These are phyloP conservation scores for Hylaeus volcanicus DNA, from an alignment of 1,140 invertebrate genomes.

Conservation along the genomic window DNA sequence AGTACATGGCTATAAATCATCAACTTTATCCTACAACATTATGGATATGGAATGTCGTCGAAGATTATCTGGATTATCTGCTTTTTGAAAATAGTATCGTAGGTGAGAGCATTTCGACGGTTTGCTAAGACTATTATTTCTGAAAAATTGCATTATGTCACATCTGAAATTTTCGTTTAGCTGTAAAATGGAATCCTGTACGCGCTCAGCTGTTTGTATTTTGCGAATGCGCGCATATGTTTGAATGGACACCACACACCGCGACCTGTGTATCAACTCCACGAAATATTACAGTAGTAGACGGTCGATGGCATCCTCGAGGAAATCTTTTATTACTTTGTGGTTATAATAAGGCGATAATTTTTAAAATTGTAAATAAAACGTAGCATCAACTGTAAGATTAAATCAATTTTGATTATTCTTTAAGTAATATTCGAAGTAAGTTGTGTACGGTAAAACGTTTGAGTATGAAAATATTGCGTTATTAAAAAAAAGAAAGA, in stretches of 20 bases:
- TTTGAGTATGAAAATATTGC: too few species aligned
- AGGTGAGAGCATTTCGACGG: conserved; percentile 54
- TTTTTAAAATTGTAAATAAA: conserved; percentile 49
- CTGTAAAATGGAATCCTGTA: conserved; percentile 71
- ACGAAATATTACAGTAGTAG: conserved; percentile 69
- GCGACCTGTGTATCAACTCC: conserved; percentile 62
- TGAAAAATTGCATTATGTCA: not conserved
- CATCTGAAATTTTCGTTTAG: conserved; percentile 49
- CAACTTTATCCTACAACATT: conserved; percentile 75
- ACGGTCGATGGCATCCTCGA: conserved; percentile 70
- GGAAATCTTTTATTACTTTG: conserved; percentile 68
- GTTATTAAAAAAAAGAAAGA: too few species aligned
- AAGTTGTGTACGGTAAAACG: not conserved
- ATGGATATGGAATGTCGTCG: conserved; percentile 76
- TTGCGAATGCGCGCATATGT: conserved; percentile 68
- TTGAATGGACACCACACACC: conserved; percentile 71
- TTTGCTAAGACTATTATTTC: not conserved
- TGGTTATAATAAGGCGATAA: conserved; percentile 71
- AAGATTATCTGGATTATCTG: conserved; percentile 73
- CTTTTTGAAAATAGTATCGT: conserved; percentile 74
- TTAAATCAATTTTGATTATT: not conserved
- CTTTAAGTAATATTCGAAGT: not conserved
- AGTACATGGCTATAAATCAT: conserved; percentile 75
- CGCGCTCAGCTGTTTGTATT: conserved; percentile 67
- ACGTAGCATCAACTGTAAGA: conserved; percentile 4